Conservation (phyloP, 2,113 vertebrate species). For the Stigmatopora nigra region DNA sequence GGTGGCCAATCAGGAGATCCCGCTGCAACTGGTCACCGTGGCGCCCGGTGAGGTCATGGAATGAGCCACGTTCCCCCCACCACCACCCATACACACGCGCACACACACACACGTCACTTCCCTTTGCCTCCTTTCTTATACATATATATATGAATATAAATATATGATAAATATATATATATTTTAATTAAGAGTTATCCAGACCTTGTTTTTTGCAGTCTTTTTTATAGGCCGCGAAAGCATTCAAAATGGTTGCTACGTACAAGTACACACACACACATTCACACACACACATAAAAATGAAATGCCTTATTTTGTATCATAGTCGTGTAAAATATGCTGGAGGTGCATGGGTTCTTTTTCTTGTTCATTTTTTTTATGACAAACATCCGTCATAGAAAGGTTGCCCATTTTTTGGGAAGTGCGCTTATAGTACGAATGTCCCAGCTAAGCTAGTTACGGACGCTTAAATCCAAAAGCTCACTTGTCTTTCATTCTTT, state of each 20-base stretch:
- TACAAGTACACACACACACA: conserved; percentile 63
- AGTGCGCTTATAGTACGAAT: conserved; percentile 2
- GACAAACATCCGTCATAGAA: conserved; percentile 11
- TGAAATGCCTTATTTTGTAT: conserved; percentile 99
- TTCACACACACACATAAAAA: conserved; percentile 45
- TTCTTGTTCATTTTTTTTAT: conserved; percentile 8
- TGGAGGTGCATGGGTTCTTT: conserved; percentile 90
- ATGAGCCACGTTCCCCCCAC: conserved; percentile 62
- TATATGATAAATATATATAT: conserved; percentile 78
- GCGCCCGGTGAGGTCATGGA: conserved; percentile 95
- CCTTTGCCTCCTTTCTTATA: conserved; percentile 46
- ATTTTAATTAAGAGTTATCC: conserved; percentile 77
- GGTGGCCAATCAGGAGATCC: conserved; percentile 95
- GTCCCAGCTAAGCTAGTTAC: neutral
- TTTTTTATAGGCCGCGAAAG: conserved; percentile 94
- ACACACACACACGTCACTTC: conserved; percentile 23
- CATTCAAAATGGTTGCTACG: conserved; percentile 86
- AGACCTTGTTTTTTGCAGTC: conserved; percentile 94
- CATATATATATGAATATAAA: conserved; percentile 74
- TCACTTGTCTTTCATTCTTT: neutral
- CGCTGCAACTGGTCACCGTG: conserved; percentile 97
- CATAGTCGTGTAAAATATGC: conserved; percentile 99
- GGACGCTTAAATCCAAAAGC: neutral
- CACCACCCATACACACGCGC: too few relatives aligned
- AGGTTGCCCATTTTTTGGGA: neutral